Evolutionary conservation across 2,113 vertebrate species (phyloP), one percentile per base, ranked within the genome.

Genomic region (Hippocampus zosterae): DNA sequence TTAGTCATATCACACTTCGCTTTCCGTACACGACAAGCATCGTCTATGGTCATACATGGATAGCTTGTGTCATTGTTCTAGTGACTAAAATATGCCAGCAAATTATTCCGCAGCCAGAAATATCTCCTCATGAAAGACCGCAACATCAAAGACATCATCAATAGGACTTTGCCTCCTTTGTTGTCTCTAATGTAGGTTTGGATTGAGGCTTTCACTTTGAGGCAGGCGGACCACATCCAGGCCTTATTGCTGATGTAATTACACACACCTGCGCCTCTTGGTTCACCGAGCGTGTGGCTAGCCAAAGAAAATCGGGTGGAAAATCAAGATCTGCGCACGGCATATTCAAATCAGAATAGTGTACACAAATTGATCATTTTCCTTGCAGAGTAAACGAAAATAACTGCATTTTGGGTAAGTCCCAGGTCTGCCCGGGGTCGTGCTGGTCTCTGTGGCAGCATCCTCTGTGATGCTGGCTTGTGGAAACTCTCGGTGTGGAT

Each of bases 141-240:
- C 78, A 76, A 74, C 81, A 84, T 87, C 85, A 84, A 81, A 87
- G 81, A 75, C 69, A 74, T 78, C 84, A 86, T 85, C 85, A 88
- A 78, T 0, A 23, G 66, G 81, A 40, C 66, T 67, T 75, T 27
- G 66, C 84, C 84, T 81, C 76, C 71, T 86, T 90, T 89, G 86
- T 88, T 87, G 80, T 88, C 77, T 42, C 73, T 71, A 15, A 72
- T 9, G 37, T 70, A 68, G 71, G 64, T 81, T 81, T 77, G 80
- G 84, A 85, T 71, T 70, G 75, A 81, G 77, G 74, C 79, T 88
- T 88, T 85, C 84, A 85, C 74, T 72, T 81, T 86, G 88, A 84
- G 85, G 88, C 90, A 90, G 91, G 90, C 90, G 91, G 89, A 87
- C 81, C 82, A 76, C 85, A 81, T 89, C 90, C 91, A 91, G 85